These are phyloP conservation scores for Bubo scandiacus DNA, from an alignment of 2,113 vertebrate species.

Conservation along the genomic window DNA sequence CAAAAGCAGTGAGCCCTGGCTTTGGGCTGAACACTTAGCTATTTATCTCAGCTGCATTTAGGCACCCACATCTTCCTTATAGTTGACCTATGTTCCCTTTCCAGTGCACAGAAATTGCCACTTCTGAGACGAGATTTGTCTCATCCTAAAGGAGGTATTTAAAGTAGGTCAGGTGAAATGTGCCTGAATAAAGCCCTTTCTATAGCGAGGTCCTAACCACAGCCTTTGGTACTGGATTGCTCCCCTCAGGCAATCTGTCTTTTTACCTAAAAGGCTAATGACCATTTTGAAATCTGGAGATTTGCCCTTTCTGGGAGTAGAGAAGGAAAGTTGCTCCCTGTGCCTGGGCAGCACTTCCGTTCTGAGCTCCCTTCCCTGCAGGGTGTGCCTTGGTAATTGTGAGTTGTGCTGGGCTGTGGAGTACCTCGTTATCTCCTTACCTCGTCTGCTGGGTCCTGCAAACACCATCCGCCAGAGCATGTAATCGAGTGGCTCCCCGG, in stretches of 20 bases:
- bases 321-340: not conserved
- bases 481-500: not conserved
- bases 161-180: not conserved
- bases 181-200: not conserved
- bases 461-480: fast-evolving
- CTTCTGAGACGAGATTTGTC: not conserved
- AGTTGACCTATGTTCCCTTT: not conserved
- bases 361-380: not conserved
- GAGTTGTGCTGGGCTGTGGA: not conserved
- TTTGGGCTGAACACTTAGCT: not conserved
- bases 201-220: not conserved
- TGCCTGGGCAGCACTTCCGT: not conserved
- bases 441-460: not conserved
- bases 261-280: not conserved
- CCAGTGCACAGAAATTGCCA: not conserved
- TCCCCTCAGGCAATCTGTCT: not conserved
- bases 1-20: not conserved
- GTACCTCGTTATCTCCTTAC: not conserved
- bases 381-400: not conserved
- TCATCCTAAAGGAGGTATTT: not conserved
- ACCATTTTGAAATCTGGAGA: not conserved
- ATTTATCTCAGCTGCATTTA: not conserved
- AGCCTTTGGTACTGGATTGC: not conserved
- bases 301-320: not conserved
- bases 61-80: not conserved